Base-by-base conservation (phyloP, 2,888 invertebrate species). In the Polylopha cassiicola region DNA sequence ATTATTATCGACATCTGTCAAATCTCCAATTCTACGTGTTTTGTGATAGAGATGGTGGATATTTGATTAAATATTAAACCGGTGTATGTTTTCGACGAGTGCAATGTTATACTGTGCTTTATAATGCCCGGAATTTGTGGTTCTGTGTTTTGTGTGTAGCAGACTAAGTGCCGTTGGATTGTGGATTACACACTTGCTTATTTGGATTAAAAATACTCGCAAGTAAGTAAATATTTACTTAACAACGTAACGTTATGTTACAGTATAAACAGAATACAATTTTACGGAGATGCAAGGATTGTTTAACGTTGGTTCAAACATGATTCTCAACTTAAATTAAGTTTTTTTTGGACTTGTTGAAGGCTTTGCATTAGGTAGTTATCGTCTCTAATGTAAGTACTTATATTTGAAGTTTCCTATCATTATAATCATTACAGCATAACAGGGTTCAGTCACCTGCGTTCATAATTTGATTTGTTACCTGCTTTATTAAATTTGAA, bases 211-310 rank as follows among this genome's bases (percentile, higher is more conserved):
- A 71, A 76, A 71, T 74, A 78, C 71, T 60, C 61, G 58, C 67
- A 72, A 63, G 84, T 84, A 67, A 82, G 82, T 84, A 79, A 81
- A 81, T 80, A 79, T 79, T 78, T 73, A 75, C 58, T 44, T 52
- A 62, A 54, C 44, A 46, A 44, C 50, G 46, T 47, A 50, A 43
- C 44, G 41, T 45, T 48, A 47, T 39, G 37, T 47, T 29, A 28
- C 14, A 34, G 23, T 41, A 15, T 34, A 26, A 34, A 34, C 29
- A 24, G 16, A 21, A 21, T 41, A 41, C 21, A 30, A 24, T 36
- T 36, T 36, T 20, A 41, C 18, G 41, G n/a, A 34, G 34, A 23
- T 21, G n/a, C n/a, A n/a, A n/a, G n/a, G n/a, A n/a, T n/a, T n/a
- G n/a, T n/a, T n/a, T n/a, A n/a, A n/a, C n/a, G n/a, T n/a, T n/a